phyloP scores from a whole-genome alignment of 2,797 vertebrate species.

The Erithacus rubecula region DNA sequence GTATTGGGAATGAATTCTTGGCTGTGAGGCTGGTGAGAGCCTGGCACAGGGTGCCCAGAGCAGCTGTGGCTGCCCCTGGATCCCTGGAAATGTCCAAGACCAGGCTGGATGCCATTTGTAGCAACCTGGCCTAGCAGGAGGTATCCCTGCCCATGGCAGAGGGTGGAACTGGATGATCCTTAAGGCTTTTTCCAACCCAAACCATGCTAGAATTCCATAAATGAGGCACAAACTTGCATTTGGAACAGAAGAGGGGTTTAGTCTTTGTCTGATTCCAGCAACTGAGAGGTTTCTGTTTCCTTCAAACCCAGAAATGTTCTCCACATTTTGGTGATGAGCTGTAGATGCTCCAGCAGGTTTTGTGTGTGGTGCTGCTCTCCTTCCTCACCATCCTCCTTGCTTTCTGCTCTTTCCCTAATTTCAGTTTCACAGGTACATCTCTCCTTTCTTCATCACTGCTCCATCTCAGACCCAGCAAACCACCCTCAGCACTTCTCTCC shows the following conservation, averaged over 20 bases:
- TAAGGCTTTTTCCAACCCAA: neutral
- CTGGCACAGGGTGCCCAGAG: neutral
- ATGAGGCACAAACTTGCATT: fast-evolving
- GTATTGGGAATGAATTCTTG: fast-evolving
- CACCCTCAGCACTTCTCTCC: neutral
- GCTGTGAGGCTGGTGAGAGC: fast-evolving
- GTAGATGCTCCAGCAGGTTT: fast-evolving
- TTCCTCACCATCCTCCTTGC: neutral
- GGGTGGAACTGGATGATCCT: neutral
- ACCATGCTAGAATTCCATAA: neutral
- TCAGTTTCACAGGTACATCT: neutral
- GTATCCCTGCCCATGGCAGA: neutral
- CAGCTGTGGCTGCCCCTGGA: neutral
- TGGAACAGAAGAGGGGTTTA: neutral
- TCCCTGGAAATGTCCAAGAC: neutral
- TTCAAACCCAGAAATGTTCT: neutral
- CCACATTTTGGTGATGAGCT: fast-evolving
- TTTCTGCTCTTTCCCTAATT: neutral
- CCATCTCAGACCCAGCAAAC: neutral
- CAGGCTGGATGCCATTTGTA: fast-evolving
- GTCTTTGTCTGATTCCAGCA: neutral
- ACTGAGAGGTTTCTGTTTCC: neutral
- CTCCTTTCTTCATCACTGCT: neutral
- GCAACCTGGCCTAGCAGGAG: fast-evolving
- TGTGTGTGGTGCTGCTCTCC: neutral